Conservation (phyloP, 2,888 invertebrate species). For the Dicycla oo region DNA sequence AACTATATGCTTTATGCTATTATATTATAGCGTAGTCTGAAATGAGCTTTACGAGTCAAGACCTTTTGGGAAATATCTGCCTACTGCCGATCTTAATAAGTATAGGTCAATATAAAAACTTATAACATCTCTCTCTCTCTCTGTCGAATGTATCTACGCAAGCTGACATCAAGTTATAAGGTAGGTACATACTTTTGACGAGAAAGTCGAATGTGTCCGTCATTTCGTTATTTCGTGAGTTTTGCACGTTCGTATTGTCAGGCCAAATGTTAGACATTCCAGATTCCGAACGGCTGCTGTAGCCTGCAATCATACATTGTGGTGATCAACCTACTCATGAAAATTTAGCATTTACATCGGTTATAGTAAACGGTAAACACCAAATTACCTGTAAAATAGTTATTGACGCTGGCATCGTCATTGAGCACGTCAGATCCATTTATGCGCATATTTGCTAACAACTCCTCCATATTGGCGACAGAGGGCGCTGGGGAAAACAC, state of each 20-base stretch:
- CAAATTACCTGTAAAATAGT: slow-evolving; percentile 50
- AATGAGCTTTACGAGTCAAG: neutral
- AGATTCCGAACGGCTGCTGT: slow-evolving; percentile 59
- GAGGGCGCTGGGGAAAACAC: slow-evolving; percentile 72
- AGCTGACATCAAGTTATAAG: neutral
- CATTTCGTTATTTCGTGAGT: slow-evolving; percentile 76
- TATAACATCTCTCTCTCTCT: neutral
- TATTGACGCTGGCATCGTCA: slow-evolving; percentile 73
- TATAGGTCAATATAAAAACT: neutral
- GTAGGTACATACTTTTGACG: slow-evolving; percentile 79
- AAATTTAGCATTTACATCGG: neutral
- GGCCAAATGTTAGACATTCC: slow-evolving; percentile 67
- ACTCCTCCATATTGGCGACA: slow-evolving; percentile 81
- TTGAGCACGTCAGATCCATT: slow-evolving; percentile 84
- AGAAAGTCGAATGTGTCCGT: slow-evolving; percentile 84
- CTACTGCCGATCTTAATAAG: neutral
- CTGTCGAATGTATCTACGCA: neutral
- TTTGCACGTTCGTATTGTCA: slow-evolving; percentile 67
- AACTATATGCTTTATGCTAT: too few relatives aligned
- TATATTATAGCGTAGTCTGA: too few relatives aligned
- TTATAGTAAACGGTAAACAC: slow-evolving; percentile 14
- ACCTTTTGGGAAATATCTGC: neutral
- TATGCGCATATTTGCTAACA: slow-evolving; percentile 87
- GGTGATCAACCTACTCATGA: neutral
- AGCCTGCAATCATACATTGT: slow-evolving; percentile 48